These are phyloP conservation scores for Drosophila suzukii DNA, from an alignment of 1,140 invertebrate species.

Conservation along the genomic window DNA sequence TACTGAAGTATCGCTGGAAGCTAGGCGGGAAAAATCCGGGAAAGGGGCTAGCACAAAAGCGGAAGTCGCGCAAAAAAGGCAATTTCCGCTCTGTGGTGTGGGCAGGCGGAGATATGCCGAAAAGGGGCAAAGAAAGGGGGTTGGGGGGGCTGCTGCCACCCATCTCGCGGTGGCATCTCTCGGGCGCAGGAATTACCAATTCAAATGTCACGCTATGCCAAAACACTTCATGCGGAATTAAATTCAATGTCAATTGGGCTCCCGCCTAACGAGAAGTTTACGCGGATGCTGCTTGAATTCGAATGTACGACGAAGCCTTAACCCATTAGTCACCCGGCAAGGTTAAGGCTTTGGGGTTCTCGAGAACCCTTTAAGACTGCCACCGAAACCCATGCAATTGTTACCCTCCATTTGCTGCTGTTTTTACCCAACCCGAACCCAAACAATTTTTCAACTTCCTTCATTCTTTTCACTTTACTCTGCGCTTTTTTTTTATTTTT, in stretches of 20 bases:
- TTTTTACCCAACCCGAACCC: background rate
- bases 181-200: slow-evolving; percentile 71
- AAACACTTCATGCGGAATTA: slow-evolving; percentile 67
- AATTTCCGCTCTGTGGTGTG: slow-evolving; percentile 72
- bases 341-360: slow-evolving; percentile 19
- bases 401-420: background rate
- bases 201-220: slow-evolving; percentile 69
- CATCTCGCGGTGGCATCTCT: slow-evolving; percentile 21
- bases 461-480: slow-evolving; percentile 22
- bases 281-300: slow-evolving; percentile 34
- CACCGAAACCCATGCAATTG: background rate
- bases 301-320: slow-evolving; percentile 41
- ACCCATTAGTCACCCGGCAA: slow-evolving; percentile 47
- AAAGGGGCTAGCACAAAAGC: slow-evolving; percentile 18
- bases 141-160: background rate
- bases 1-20: slow-evolving; percentile 43
- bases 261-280: slow-evolving; percentile 52
- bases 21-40: slow-evolving; percentile 15
- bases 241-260: slow-evolving; percentile 77
- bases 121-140: background rate
- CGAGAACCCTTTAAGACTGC: slow-evolving; percentile 16
- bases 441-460: slow-evolving; percentile 47
- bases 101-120: slow-evolving; percentile 21
- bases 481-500: slow-evolving; percentile 27
- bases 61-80: slow-evolving; percentile 76